These are phyloP conservation scores for Acromyrmex charruanus DNA, from an alignment of 1,140 invertebrate genomes.

Conservation along the genomic window DNA sequence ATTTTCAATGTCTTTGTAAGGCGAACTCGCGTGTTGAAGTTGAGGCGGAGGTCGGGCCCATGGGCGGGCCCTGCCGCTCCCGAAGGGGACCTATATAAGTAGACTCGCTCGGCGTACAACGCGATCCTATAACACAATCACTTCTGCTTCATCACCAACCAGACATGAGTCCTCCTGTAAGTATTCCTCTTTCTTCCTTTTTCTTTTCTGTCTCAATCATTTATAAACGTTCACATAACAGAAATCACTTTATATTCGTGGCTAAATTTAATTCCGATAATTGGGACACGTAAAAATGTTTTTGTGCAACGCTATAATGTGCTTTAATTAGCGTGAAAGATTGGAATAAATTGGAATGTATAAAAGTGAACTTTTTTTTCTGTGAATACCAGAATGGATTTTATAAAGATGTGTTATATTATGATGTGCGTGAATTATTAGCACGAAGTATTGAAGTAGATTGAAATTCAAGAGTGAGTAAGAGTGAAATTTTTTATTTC, in stretches of 20 bases:
- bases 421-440: neutral
- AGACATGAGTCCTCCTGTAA: constrained; percentile 83
- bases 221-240: neutral
- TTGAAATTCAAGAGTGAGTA: neutral
- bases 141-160: constrained; percentile 78
- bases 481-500: neutral
- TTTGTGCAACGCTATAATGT: neutral
- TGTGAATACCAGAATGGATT: neutral
- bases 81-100: constrained; percentile 85
- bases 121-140: constrained; percentile 84
- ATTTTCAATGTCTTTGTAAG: constrained; percentile 79
- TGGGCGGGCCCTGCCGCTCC: constrained; percentile 85
- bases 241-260: neutral
- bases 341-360: neutral
- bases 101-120: constrained; percentile 79
- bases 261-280: neutral
- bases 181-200: constrained; percentile 70
- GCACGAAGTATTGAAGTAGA: neutral
- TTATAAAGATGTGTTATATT: neutral
- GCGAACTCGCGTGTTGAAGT: constrained; percentile 68
- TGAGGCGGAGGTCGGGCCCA: constrained; percentile 83
- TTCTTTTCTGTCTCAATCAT: constrained; percentile 5
- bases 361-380: neutral
- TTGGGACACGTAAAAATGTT: neutral
- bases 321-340: neutral